These are phyloP conservation scores for Gari tellinella DNA, from an alignment of 2,888 invertebrate genomes.

Conservation along the genomic window DNA sequence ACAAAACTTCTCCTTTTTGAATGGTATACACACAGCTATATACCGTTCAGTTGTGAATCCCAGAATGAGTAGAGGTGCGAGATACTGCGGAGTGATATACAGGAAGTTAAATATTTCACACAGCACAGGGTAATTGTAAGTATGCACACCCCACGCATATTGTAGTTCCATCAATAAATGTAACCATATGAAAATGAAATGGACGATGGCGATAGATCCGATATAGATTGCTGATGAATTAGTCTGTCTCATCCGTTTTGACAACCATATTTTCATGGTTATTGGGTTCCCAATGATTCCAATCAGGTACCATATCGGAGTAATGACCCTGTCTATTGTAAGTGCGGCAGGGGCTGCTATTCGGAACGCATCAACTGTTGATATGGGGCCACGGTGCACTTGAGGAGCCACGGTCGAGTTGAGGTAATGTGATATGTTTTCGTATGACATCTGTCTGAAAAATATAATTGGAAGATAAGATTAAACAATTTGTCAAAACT, in stretches of 20 bases:
- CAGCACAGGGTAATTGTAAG: slow-evolving; percentile 68
- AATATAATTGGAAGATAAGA: no score
- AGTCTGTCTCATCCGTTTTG: slow-evolving; percentile 76
- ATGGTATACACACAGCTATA: slow-evolving; percentile 82
- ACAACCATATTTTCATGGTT: slow-evolving; percentile 82
- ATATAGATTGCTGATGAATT: slow-evolving; percentile 84
- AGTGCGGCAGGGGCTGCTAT: slow-evolving; percentile 71
- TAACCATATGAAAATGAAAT: slow-evolving; percentile 78
- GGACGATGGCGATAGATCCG: slow-evolving; percentile 80
- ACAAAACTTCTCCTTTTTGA: slow-evolving; percentile 79
- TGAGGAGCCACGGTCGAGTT: slow-evolving; percentile 27
- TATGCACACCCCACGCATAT: slow-evolving; percentile 80
- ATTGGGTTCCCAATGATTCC: slow-evolving; percentile 81
- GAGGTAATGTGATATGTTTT: slow-evolving; percentile 49
- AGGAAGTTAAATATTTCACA: slow-evolving; percentile 81
- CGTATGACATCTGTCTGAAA: slow-evolving; percentile 50
- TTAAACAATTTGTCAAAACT: no score
- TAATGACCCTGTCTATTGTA: slow-evolving; percentile 78
- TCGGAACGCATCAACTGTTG: slow-evolving; percentile 52
- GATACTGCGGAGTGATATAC: slow-evolving; percentile 79
- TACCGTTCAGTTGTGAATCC: slow-evolving; percentile 83
- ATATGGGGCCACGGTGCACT: slow-evolving; percentile 11
- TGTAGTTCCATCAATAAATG: slow-evolving; percentile 81
- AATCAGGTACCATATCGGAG: slow-evolving; percentile 82
- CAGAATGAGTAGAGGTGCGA: slow-evolving; percentile 82